These are phyloP conservation scores for Caprella mutica DNA, from an alignment of 2,888 invertebrate species.

Conservation along the genomic window DNA sequence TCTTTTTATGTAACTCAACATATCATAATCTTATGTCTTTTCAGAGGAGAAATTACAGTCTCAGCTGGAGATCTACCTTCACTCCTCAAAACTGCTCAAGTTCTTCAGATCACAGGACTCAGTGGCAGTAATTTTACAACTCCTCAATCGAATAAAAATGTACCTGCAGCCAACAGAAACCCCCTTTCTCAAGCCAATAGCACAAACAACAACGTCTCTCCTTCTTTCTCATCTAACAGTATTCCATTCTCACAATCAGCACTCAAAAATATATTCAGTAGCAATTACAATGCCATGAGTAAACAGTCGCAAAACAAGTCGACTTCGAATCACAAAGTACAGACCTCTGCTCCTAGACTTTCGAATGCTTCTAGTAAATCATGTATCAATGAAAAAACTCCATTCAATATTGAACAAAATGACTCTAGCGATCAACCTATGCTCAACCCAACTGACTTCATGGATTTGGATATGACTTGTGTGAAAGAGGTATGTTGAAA, in stretches of 20 bases:
- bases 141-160: no score
- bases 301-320: no score
- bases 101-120: conserved; percentile 30
- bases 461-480: conserved; percentile 33
- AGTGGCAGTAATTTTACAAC: conserved; percentile 19
- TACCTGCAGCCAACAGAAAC: no score
- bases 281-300: no score
- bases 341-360: no score
- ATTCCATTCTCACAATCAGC: not conserved
- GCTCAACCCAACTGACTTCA: conserved; percentile 30
- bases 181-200: no score
- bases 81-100: conserved; percentile 33
- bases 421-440: not conserved
- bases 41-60: conserved; percentile 34
- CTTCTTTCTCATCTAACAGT: not conserved
- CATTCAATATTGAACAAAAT: no score
- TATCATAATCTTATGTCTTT: not conserved
- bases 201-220: not conserved
- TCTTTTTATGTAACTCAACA: not conserved
- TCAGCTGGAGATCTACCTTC: conserved; percentile 31
- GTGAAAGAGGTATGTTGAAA: conserved; percentile 32
- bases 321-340: no score
- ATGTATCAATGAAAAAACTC: no score
- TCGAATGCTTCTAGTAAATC: no score
- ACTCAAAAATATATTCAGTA: not conserved